Conservation (phyloP, 2,797 vertebrate genomes). For the Ceryle rudis region DNA sequence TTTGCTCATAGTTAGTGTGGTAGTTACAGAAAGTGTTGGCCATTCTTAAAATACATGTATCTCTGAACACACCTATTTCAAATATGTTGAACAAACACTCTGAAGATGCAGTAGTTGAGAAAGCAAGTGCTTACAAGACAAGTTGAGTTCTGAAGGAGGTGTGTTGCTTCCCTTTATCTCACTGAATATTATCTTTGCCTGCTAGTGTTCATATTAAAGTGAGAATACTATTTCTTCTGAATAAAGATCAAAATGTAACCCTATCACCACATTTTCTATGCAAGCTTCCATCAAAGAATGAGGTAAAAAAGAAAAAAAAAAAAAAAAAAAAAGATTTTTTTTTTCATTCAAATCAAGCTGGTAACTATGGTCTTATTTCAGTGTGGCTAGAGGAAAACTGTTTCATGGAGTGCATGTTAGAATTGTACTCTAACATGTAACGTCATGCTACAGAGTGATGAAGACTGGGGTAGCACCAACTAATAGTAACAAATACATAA, state of each 20-base stretch:
- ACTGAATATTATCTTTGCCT: background rate
- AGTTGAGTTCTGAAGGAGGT: background rate
- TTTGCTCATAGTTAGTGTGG: background rate
- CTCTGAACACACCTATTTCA: background rate
- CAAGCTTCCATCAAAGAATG: background rate
- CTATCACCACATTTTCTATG: background rate
- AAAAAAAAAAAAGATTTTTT: background rate
- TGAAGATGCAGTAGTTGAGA: background rate
- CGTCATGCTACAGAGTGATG: background rate
- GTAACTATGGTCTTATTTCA: background rate
- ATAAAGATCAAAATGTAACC: background rate
- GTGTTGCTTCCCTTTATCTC: background rate
- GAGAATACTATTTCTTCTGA: background rate
- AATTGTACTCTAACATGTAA: background rate
- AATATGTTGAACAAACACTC: background rate
- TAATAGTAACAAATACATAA: background rate
- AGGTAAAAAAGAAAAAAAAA: background rate
- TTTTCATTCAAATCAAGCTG: background rate
- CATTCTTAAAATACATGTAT: background rate
- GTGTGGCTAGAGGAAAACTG: background rate
- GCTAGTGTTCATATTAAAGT: background rate
- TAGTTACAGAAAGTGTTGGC: background rate
- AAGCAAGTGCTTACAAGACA: background rate
- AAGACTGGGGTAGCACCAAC: background rate
- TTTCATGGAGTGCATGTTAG: background rate